phyloP scores from a whole-genome alignment of 2,113 vertebrate species.

The Cavia porcellus region DNA sequence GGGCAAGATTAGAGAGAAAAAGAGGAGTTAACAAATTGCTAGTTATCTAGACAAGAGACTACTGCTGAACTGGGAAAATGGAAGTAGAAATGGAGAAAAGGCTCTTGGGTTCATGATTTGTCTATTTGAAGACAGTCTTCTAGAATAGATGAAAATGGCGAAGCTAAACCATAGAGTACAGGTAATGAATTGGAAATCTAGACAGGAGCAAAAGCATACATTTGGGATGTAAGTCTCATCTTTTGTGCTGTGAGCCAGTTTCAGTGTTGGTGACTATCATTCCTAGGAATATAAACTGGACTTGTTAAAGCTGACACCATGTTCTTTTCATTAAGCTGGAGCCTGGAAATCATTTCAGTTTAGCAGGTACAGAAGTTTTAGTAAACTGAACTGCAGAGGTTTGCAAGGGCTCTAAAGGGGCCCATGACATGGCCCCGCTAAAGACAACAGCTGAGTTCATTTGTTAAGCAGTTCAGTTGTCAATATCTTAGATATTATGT shows the following conservation, averaged over 20 bases:
- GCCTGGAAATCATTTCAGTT: neutral
- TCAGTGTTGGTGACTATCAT: constrained; percentile 6
- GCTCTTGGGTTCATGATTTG: neutral
- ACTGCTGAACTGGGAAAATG: neutral
- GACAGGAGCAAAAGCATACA: neutral
- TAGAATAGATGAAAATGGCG: neutral
- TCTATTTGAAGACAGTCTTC: neutral
- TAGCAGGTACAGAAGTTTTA: neutral
- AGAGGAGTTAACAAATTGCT: neutral
- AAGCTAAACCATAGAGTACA: neutral
- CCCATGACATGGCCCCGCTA: neutral
- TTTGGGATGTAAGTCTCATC: neutral
- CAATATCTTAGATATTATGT: neutral
- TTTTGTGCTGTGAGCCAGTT: neutral
- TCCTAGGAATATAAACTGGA: neutral
- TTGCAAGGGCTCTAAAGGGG: constrained; percentile 14
- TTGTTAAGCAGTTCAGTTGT: constrained; percentile 11
- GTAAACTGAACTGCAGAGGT: neutral
- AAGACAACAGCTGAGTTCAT: neutral
- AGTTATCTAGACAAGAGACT: neutral
- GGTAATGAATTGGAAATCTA: neutral
- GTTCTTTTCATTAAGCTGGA: neutral
- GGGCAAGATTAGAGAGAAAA: neutral
- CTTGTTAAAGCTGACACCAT: neutral
- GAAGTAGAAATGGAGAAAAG: neutral